These are phyloP conservation scores for Calephelis nemesis DNA, from an alignment of 1,140 invertebrate species.

Conservation along the genomic window DNA sequence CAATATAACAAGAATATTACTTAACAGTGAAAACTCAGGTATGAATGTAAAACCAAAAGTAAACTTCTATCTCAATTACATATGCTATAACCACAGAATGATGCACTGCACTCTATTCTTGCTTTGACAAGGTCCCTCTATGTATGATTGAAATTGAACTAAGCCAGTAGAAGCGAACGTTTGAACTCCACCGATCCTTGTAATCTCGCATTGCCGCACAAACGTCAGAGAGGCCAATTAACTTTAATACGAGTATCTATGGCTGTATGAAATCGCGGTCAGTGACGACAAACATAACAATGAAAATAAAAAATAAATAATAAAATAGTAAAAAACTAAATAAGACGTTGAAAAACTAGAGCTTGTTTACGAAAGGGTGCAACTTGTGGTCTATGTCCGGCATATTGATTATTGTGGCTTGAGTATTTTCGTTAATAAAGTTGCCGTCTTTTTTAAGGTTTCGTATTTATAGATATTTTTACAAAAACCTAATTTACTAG, in stretches of 20 bases:
- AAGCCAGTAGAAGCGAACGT: background rate
- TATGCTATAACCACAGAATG: background rate
- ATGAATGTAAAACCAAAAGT: too few species aligned
- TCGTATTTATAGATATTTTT: too few species aligned
- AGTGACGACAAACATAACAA: background rate
- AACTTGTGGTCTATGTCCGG: too few species aligned
- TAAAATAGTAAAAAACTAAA: too few species aligned
- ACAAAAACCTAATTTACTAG: too few species aligned
- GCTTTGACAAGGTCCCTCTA: constrained; percentile 9
- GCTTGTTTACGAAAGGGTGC: background rate
- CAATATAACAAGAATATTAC: too few species aligned
- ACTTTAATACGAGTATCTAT: constrained; percentile 11
- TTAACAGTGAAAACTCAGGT: too few species aligned
- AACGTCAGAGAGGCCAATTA: constrained; percentile 16
- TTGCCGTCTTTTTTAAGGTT: too few species aligned
- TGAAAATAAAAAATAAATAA: too few species aligned
- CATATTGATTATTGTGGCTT: too few species aligned
- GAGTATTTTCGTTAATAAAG: too few species aligned
- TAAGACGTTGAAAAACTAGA: background rate
- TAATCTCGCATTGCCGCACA: constrained; percentile 7
- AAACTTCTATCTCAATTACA: too few species aligned
- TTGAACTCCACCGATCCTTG: constrained; percentile 5
- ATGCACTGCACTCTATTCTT: background rate
- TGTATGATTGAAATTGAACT: constrained; percentile 15
- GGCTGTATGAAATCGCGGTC: background rate